phyloP scores from a whole-genome alignment of 2,113 vertebrate genomes.

The Chloropsis cyanopogon region DNA sequence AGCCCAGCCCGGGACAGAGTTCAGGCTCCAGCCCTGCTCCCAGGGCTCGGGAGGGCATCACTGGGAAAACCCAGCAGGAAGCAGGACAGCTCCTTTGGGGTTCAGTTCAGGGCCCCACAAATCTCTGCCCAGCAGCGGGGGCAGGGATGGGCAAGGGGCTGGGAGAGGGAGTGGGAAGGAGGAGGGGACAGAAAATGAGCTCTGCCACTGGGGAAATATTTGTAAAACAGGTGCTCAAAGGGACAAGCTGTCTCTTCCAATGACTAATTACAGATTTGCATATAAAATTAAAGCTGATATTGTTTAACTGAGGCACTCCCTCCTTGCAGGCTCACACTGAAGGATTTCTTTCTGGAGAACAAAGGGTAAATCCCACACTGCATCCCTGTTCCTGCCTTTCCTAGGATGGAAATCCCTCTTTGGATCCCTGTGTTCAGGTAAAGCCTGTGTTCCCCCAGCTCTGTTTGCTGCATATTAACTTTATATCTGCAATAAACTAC shows the following conservation, averaged over 20 bases:
- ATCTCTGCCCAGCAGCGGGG: not conserved
- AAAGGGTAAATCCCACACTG: not conserved
- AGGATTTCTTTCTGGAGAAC: not conserved
- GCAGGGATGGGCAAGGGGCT: not conserved
- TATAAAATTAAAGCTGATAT: rapidly evolving
- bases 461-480: not conserved
- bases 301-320: not conserved
- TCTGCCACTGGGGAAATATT: not conserved
- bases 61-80: not conserved
- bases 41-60: not conserved
- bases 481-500: not conserved
- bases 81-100: not conserved
- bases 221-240: not conserved
- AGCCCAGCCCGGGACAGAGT: not conserved
- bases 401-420: rapidly evolving
- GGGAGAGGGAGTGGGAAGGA: not conserved
- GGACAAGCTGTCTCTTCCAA: not conserved
- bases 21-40: not conserved
- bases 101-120: not conserved
- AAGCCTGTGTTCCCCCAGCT: not conserved
- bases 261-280: too few species aligned
- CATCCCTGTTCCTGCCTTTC: not conserved
- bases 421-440: rapidly evolving
- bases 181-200: not conserved
- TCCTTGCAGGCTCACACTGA: not conserved